Evolutionary conservation across 2,113 vertebrate species (phyloP).

Genomic region (Zosterops japonicus): DNA sequence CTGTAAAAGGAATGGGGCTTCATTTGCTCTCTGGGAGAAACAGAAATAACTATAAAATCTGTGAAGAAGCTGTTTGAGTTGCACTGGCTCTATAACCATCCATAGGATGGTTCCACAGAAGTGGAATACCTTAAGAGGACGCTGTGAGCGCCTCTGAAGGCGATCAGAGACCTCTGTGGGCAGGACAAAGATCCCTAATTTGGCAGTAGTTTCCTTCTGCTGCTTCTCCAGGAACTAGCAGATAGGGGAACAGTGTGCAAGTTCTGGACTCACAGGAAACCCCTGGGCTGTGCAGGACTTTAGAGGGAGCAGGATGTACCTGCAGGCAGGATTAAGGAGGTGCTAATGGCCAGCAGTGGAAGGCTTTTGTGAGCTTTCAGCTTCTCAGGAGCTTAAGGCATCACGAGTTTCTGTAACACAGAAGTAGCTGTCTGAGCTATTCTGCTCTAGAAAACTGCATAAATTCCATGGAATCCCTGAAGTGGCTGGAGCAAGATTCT

Average conservation of each 20-base stretch:
- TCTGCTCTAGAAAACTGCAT: not conserved
- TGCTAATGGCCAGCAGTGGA: not conserved
- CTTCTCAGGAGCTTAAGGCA: not conserved
- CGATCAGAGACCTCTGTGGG: not conserved
- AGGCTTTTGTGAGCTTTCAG: not conserved
- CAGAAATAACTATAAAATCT: not conserved
- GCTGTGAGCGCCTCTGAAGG: not conserved
- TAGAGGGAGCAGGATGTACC: not conserved
- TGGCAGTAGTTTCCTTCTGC: not conserved
- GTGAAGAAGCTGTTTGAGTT: not conserved
- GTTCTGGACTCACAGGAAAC: not conserved
- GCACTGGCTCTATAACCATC: not conserved
- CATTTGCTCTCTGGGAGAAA: not conserved
- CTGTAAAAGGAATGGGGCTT: not conserved
- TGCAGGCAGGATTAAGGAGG: not conserved
- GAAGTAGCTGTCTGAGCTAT: not conserved
- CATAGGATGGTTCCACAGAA: not conserved
- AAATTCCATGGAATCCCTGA: not conserved
- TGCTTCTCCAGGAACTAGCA: not conserved
- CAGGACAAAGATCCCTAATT: not conserved
- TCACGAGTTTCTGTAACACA: not conserved
- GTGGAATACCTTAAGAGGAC: not conserved
- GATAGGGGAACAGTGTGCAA: accelerated
- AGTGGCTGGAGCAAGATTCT: not conserved
- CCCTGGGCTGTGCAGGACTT: not conserved